A percentile compares a stretch with the other conserved stretches of the same genome.
phyloP scores from a whole-genome alignment of 2,888 invertebrate species.

The Limnephilus lunatus region DNA sequence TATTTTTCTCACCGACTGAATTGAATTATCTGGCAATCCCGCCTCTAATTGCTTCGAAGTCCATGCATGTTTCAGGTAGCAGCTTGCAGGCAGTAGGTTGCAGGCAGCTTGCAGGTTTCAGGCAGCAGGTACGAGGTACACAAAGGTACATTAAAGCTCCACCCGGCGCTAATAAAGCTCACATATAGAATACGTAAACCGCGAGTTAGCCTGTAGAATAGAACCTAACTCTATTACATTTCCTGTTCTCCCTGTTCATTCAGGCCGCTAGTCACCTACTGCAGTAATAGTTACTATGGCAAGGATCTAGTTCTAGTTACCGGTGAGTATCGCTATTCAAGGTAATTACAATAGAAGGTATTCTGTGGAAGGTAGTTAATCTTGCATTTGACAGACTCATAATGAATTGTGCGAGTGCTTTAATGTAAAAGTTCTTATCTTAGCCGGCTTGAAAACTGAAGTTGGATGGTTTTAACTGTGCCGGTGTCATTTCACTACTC shows the following conservation, averaged over 20 bases:
- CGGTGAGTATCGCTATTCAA: not conserved
- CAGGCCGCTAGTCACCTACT: not conserved
- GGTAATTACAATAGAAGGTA: not conserved
- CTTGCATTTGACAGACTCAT: too few relatives aligned
- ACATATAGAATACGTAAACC: conserved; percentile 39
- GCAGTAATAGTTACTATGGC: not conserved
- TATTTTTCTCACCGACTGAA: not conserved
- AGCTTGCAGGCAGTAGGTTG: not conserved
- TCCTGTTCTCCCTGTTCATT: not conserved
- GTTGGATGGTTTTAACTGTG: not conserved
- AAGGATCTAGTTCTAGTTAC: not conserved
- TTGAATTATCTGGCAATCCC: not conserved
- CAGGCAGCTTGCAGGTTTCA: not conserved
- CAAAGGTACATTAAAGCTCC: conserved; percentile 15
- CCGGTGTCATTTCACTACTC: too few relatives aligned
- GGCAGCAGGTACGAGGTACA: not conserved
- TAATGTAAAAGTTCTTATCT: too few relatives aligned
- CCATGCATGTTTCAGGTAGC: not conserved
- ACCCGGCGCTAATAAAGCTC: conserved; percentile 14
- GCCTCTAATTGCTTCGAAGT: not conserved
- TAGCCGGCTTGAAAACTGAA: too few relatives aligned
- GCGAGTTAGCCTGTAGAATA: not conserved
- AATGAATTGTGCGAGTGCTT: too few relatives aligned
- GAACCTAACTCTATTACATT: not conserved
- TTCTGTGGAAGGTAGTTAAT: not conserved